Evolutionary conservation across 2,113 vertebrate genomes (phyloP).

Genomic region (Phalacrocorax carbo): DNA sequence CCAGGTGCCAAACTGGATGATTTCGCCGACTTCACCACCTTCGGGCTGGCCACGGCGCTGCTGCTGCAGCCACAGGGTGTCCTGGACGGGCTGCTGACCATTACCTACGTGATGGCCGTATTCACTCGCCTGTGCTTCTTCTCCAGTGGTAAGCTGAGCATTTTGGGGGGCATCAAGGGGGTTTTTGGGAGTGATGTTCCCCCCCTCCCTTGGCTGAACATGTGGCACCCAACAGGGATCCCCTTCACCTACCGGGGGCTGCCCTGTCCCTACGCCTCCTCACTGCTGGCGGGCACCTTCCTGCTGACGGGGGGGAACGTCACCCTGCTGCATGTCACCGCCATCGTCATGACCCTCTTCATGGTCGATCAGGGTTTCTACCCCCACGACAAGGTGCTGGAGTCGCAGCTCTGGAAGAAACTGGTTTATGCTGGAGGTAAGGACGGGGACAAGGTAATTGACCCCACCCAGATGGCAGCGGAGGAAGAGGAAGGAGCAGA

Average conservation of each 20-base stretch:
- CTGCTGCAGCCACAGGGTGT: constrained; percentile 78
- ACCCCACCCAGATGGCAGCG: accelerated
- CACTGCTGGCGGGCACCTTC: constrained; percentile 82
- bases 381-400: constrained; percentile 88
- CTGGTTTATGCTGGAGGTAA: constrained; percentile 86
- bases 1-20: constrained; percentile 90
- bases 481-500: not conserved
- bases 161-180: accelerated
- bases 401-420: constrained; percentile 95
- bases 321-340: constrained; percentile 73
- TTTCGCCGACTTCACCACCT: constrained; percentile 91
- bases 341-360: constrained; percentile 84
- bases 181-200: accelerated
- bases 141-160: constrained; percentile 72
- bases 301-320: constrained; percentile 80
- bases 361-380: constrained; percentile 90
- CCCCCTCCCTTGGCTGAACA: not conserved
- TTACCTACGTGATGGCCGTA: constrained; percentile 83
- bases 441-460: not conserved
- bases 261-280: constrained; percentile 88
- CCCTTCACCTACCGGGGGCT: constrained; percentile 88
- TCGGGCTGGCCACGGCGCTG: constrained; percentile 86
- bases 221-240: constrained; percentile 66
- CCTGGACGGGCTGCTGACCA: constrained; percentile 81
- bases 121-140: constrained; percentile 89